phyloP scores from a whole-genome alignment of 2,113 vertebrate species.

The Isichthys henryi region DNA sequence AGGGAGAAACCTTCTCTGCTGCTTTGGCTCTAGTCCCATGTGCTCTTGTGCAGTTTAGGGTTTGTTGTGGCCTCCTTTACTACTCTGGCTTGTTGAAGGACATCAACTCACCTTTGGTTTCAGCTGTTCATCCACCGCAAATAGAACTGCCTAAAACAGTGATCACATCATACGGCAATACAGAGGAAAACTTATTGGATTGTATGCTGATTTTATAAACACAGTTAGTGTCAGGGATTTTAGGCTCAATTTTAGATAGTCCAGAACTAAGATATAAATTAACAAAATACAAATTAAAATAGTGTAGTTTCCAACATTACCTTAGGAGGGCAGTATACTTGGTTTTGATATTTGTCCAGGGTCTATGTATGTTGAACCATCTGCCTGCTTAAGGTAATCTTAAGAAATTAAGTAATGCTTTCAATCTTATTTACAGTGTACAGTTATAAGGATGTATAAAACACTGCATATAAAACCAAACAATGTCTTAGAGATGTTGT shows the following conservation, averaged over 20 bases:
- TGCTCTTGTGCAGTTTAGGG: not conserved
- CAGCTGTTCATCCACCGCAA: not conserved
- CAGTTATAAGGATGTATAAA: not conserved
- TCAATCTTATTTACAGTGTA: not conserved
- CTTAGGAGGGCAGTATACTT: not conserved
- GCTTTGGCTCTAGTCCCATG: not conserved
- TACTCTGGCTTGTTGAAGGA: not conserved
- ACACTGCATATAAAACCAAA: not conserved
- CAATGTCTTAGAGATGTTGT: not conserved
- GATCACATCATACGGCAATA: no score
- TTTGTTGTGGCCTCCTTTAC: not conserved
- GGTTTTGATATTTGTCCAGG: not conserved
- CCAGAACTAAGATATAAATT: not conserved
- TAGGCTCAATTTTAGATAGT: not conserved
- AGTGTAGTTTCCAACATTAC: not conserved
- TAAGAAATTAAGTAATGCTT: not conserved
- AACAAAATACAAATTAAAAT: not conserved
- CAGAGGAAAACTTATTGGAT: not conserved
- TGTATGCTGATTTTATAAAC: not conserved
- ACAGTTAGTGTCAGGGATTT: not conserved
- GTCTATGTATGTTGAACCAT: not conserved
- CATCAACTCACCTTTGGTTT: not conserved
- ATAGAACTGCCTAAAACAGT: no score
- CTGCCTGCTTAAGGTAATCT: not conserved
- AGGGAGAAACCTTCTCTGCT: not conserved